Evolutionary conservation across 1,140 invertebrate species (phyloP), one percentile per base, ranked within the genome.

Genomic region (Dufourea novaeangliae): DNA sequence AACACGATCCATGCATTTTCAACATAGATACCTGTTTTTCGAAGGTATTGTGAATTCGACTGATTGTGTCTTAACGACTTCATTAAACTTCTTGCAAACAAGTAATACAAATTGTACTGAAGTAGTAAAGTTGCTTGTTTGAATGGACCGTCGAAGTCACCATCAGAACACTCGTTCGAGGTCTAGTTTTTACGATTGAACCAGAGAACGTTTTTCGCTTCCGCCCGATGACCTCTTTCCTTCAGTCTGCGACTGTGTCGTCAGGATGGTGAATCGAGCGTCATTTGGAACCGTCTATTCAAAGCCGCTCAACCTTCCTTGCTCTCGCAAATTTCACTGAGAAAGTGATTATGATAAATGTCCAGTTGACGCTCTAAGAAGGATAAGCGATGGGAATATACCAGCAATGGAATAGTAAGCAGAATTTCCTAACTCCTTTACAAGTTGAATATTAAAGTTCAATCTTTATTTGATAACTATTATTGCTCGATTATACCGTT

Each of bases 121-220:
- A 14, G 41, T 41, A 41, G 1, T 7, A 2, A 1, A 27, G 10
- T n/a, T 39, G 39, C 20, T 20, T 10, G 22, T 27, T 27, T 20
- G 29, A 57, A 61, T 7, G 17, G 32, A n/a, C 64, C 22, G 17
- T 61, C 54, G 50, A 34, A 70, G 61, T 56, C n/a, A 10, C 70
- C 63, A 52, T 64, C 61, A 50, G 52, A 22, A 22, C 62, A 27
- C 20, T 34, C 17, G 29, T 39, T 44, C 63, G 11, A 37, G 67
- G 54, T 20, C 32, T 12, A 54, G 66, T 82, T 79, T 85, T 86
- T 85, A 86, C 76, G 82, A 86, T 57, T 72, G 50, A 64, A 52
- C 67, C 66, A 54, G 41, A 78, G 83, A 79, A 79, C 79, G 83
- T 85, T 85, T 85, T 79, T 79, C 78, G 52, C 61, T 64, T 44